phyloP scores from a whole-genome alignment of 1,140 invertebrate species.

The Adoxophyes honmai region DNA sequence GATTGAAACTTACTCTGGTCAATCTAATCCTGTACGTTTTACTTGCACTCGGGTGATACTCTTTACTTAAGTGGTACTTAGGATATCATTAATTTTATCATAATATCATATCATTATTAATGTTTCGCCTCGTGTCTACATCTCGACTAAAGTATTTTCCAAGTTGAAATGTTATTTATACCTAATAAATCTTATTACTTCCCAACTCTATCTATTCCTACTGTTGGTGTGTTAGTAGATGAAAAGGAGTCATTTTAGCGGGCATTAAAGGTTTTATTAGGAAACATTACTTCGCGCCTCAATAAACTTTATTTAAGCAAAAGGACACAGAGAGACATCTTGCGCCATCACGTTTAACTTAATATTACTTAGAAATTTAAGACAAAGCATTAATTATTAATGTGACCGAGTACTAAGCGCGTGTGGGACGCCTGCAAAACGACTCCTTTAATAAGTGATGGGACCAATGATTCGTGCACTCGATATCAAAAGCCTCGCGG shows the following conservation, averaged over 20 bases:
- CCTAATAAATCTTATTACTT: constrained; percentile 21
- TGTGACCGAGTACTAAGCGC: neutral
- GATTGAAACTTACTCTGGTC: too few species aligned
- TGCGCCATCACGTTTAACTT: neutral
- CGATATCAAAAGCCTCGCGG: neutral
- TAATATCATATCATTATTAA: constrained; percentile 27
- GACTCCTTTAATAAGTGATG: constrained; percentile 43
- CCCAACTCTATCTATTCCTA: constrained; percentile 24
- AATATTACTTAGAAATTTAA: constrained; percentile 11
- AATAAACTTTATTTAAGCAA: neutral
- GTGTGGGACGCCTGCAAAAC: constrained; percentile 11
- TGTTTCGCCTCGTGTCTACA: constrained; percentile 20
- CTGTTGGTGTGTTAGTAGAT: constrained; percentile 25
- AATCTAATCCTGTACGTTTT: too few species aligned
- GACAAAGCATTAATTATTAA: neutral
- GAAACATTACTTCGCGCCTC: neutral
- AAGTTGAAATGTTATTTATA: constrained; percentile 26
- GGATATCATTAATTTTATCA: constrained; percentile 25
- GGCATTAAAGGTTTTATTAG: neutral
- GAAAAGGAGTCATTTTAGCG: constrained; percentile 18
- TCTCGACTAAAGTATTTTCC: constrained; percentile 26
- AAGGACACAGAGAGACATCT: neutral
- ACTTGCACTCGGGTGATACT: neutral
- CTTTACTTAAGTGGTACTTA: constrained; percentile 6
- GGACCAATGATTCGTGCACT: constrained; percentile 42